Evolutionary conservation across 2,888 invertebrate genomes (phyloP), one percentile per base, ranked within the genome.

Genomic region (Drosophila nr. fundita): DNA sequence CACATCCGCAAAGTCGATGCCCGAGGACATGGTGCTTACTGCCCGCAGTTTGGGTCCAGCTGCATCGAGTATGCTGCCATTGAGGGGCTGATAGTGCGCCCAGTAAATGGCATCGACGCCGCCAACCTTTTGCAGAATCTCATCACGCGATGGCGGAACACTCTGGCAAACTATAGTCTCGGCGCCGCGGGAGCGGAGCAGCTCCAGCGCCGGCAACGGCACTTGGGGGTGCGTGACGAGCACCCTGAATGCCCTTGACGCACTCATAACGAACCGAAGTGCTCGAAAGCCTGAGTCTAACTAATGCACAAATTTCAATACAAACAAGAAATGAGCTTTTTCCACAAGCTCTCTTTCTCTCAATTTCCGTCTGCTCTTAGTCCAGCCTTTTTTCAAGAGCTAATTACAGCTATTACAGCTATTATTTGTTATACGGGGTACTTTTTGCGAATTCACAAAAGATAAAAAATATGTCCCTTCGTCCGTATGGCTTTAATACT

Each of bases 1-100:
- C 0, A 96, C 79, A 89, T 98, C 97, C 49, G 98, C 95, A 86
- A 97, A 97, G 91, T 99, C 97, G 72, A 96, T 95, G 15, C 98
- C 98, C 2, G 97, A 97, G 0, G 98, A 97, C 96, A 97, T 96
- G 0, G 97, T 96, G 0, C 96, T 95, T 1, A 98, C 94, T 0
- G 96, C 96, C 93, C 96, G 96, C 64, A 98, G 91, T 61, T 95
- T 94, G 0, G 95, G 93, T 2, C 97, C 93, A 7, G 93, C 93
- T 15, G 91, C 91, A 78, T 93, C 90, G 34, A 93, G 73, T 45
- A 93, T 91, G 49, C 84, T 91, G 0, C 84, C 91, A 78, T 93
- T 85, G 0, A 93, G 69, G 8, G 90, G 80, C 71, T 92, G 92
- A 68, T 91, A 91, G 52, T 90, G 92, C 11, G 92, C 92, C 93